phyloP scores from a whole-genome alignment of 2,113 vertebrate species.

The Ciconia stormi region DNA sequence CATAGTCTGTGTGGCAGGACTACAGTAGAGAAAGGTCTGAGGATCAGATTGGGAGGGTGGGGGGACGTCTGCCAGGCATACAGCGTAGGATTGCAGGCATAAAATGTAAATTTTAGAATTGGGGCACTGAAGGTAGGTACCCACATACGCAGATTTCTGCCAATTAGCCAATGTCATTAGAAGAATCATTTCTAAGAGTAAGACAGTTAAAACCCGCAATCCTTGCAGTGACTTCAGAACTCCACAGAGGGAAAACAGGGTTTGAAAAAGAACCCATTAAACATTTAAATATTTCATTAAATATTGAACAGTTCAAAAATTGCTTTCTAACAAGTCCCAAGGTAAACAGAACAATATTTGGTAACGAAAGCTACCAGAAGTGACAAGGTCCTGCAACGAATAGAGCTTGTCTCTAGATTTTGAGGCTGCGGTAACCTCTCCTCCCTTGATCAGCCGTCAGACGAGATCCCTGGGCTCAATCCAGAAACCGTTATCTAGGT shows the following conservation, averaged over 20 bases:
- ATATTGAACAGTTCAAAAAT: constrained; percentile 73
- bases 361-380: constrained; percentile 43
- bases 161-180: not conserved
- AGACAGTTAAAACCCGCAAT: not conserved
- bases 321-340: constrained; percentile 66
- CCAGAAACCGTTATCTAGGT: not conserved
- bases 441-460: not conserved
- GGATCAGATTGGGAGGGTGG: not conserved
- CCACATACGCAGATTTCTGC: accelerated
- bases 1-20: accelerated
- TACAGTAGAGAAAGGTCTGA: not conserved
- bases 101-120: not conserved
- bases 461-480: not conserved
- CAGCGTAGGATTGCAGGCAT: accelerated
- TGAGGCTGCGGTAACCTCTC: not conserved
- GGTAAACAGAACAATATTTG: constrained; percentile 68
- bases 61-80: not conserved
- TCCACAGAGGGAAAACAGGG: constrained; percentile 1
- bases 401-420: not conserved
- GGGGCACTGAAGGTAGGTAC: accelerated
- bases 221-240: not conserved
- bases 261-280: constrained; percentile 64
- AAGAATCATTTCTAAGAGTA: not conserved
- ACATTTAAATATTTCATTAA: constrained; percentile 74
- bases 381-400: not conserved